Evolutionary conservation across 2,888 invertebrate species (phyloP).

Genomic region (Folsomia manolachei): DNA sequence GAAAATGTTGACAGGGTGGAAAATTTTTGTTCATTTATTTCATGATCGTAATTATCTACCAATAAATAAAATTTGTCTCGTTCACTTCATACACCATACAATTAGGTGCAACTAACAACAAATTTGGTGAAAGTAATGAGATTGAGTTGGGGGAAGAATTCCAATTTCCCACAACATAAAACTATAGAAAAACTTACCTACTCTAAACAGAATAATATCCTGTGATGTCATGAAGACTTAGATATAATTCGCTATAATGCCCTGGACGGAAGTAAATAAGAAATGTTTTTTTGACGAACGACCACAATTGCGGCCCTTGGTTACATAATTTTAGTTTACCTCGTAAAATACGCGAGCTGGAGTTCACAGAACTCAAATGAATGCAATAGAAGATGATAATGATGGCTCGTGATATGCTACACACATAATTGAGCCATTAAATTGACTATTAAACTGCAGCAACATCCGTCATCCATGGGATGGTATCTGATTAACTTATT

Average conservation of each 20-base stretch:
- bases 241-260: too few species aligned
- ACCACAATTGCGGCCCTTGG: too few species aligned
- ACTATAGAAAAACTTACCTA: not conserved
- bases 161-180: not conserved
- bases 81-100: not conserved
- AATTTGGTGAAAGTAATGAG: not conserved
- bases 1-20: too few species aligned
- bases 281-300: too few species aligned
- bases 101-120: not conserved
- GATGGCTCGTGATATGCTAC: not conserved
- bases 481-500: not conserved
- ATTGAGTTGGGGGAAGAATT: not conserved
- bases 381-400: not conserved
- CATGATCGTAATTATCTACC: not conserved
- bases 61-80: not conserved
- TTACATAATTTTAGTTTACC: not conserved
- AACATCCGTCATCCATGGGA: not conserved
- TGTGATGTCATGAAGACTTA: too few species aligned
- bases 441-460: not conserved
- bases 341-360: not conserved
- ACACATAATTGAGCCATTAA: conserved; percentile 4
- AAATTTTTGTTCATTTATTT: too few species aligned
- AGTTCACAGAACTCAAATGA: too few species aligned
- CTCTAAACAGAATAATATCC: not conserved
- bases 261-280: too few species aligned